Evolutionary conservation across 2,797 vertebrate species (phyloP).

Genomic region (Eremophila alpestris): DNA sequence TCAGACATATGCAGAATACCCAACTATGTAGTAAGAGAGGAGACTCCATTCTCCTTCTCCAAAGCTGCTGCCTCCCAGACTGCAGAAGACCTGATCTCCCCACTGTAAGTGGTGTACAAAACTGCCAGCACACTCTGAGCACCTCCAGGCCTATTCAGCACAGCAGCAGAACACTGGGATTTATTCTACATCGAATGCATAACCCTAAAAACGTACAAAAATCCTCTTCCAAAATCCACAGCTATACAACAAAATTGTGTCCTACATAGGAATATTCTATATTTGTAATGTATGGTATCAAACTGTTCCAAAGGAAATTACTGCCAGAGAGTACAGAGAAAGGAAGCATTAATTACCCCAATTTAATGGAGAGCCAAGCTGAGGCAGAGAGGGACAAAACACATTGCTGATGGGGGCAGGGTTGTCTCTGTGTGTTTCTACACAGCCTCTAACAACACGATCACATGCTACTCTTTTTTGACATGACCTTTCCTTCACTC

Average conservation of each 20-base stretch:
- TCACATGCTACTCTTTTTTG: neutral
- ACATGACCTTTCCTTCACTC: neutral
- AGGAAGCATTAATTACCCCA: neutral
- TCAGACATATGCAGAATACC: neutral
- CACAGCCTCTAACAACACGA: neutral
- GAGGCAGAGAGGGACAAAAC: neutral
- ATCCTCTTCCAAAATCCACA: neutral
- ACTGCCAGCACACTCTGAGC: neutral
- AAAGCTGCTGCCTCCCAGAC: neutral
- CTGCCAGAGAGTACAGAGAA: neutral
- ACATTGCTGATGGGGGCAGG: rapidly evolving
- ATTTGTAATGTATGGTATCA: neutral
- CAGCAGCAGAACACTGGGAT: neutral
- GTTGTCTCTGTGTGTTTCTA: neutral
- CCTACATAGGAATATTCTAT: neutral
- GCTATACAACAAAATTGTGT: neutral
- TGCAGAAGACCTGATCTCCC: neutral
- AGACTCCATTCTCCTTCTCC: neutral
- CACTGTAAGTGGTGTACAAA: rapidly evolving
- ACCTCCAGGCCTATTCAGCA: neutral
- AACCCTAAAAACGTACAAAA: neutral
- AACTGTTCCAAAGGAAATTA: neutral
- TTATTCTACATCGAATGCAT: rapidly evolving
- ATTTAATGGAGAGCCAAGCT: neutral
- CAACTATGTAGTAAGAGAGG: neutral